A percentile compares a stretch with the other conserved stretches of the same genome.
Conservation (phyloP, 2,797 vertebrate species). For the Anomalospiza imberbis region DNA sequence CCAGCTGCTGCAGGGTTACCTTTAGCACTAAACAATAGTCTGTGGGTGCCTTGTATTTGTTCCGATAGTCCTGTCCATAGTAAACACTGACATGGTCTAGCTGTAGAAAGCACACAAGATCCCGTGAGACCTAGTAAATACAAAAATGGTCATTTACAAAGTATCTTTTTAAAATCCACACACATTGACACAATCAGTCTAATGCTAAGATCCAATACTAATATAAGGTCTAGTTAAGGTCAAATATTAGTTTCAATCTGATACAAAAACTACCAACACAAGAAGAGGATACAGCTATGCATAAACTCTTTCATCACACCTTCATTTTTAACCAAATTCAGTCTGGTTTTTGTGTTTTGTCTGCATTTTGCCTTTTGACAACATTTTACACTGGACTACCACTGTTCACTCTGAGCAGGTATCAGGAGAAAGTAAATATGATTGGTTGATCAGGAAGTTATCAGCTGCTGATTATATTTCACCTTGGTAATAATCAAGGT, state of each 20-base stretch:
- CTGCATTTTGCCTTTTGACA: neutral
- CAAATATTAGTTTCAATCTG: neutral
- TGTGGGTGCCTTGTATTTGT: slow-evolving; percentile 96
- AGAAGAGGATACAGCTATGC: neutral
- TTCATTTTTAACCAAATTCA: neutral
- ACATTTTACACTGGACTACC: neutral
- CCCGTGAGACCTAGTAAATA: slow-evolving; percentile 86
- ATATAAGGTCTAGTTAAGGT: neutral
- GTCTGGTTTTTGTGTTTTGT: neutral
- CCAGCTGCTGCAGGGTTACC: slow-evolving; percentile 69
- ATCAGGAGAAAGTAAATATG: neutral
- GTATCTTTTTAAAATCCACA: neutral
- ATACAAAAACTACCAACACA: neutral
- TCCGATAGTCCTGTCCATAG: slow-evolving; percentile 94
- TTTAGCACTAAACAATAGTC: slow-evolving; percentile 96
- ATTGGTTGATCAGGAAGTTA: neutral
- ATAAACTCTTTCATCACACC: neutral
- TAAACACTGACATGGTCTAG: slow-evolving; percentile 96
- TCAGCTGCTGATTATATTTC: neutral
- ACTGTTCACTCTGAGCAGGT: neutral
- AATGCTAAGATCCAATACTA: neutral
- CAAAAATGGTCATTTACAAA: neutral
- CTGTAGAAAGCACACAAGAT: slow-evolving; percentile 95
- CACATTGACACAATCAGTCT: neutral
- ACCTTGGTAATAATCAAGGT: neutral